Evolutionary conservation across 2,113 vertebrate genomes (phyloP).

Genomic region (Anser cygnoides): DNA sequence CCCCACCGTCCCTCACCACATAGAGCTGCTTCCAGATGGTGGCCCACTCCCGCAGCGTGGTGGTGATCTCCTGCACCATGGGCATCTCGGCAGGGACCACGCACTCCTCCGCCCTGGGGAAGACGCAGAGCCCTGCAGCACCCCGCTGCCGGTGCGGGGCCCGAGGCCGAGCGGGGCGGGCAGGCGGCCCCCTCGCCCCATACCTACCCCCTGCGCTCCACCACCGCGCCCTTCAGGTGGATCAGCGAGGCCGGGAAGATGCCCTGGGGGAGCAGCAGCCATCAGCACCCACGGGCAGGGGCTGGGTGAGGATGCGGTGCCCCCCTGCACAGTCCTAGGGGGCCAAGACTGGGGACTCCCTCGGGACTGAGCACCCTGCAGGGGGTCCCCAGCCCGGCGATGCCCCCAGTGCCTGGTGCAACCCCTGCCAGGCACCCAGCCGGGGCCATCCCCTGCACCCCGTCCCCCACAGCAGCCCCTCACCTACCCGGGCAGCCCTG

Average conservation of each 20-base stretch:
- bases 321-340: accelerated
- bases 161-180: accelerated
- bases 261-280: constrained; percentile 10
- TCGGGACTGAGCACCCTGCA: accelerated
- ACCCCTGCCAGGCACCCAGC: background rate
- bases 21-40: constrained; percentile 71
- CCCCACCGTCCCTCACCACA: background rate
- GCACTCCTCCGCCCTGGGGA: background rate
- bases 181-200: accelerated
- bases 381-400: background rate
- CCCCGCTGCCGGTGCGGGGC: accelerated
- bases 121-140: background rate
- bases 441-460: accelerated
- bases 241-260: constrained; percentile 66
- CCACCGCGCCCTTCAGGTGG: constrained; percentile 7
- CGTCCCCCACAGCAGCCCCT: background rate
- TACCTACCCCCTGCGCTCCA: constrained; percentile 54
- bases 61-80: constrained; percentile 72
- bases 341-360: background rate
- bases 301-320: background rate
- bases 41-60: constrained; percentile 68
- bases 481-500: constrained; percentile 51
- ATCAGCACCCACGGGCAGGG: accelerated
- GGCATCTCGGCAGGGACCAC: constrained; percentile 37
- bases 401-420: accelerated